A percentile compares a stretch with the other conserved stretches of the same genome.
These are phyloP conservation scores for Gallirallus australis DNA, from an alignment of 2,797 vertebrate species.

Conservation along the genomic window DNA sequence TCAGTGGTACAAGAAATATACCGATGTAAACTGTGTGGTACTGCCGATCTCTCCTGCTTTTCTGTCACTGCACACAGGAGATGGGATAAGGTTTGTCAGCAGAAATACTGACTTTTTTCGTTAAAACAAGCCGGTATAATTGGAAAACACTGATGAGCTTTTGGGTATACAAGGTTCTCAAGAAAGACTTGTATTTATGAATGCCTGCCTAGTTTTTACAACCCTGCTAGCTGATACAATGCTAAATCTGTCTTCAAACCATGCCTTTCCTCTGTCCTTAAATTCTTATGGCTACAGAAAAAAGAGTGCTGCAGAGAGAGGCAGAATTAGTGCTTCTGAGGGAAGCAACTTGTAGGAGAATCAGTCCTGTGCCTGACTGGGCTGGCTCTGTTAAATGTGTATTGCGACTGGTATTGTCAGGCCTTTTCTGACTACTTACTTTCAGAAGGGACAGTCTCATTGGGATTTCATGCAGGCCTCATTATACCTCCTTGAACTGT, in stretches of 20 bases:
- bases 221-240: not conserved
- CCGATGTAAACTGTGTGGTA: not conserved
- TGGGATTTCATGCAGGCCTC: not conserved
- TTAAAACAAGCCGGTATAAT: not conserved
- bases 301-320: not conserved
- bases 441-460: not conserved
- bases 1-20: not conserved
- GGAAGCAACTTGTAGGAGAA: not conserved
- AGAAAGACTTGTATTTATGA: not conserved
- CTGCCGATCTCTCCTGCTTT: slow-evolving; percentile 9
- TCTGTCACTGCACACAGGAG: not conserved
- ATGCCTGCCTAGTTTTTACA: not conserved
- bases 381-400: not conserved
- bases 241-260: not conserved
- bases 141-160: not conserved
- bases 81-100: not conserved
- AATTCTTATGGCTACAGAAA: not conserved
- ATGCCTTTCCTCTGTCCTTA: not conserved
- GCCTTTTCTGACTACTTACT: not conserved
- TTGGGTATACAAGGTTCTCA: not conserved
- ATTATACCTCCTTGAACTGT: not conserved
- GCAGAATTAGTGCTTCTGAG: not conserved
- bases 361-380: not conserved
- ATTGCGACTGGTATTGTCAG: not conserved
- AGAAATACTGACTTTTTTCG: not conserved